phyloP scores from a whole-genome alignment of 2,888 invertebrate species.

The Oxycera nigricornis region DNA sequence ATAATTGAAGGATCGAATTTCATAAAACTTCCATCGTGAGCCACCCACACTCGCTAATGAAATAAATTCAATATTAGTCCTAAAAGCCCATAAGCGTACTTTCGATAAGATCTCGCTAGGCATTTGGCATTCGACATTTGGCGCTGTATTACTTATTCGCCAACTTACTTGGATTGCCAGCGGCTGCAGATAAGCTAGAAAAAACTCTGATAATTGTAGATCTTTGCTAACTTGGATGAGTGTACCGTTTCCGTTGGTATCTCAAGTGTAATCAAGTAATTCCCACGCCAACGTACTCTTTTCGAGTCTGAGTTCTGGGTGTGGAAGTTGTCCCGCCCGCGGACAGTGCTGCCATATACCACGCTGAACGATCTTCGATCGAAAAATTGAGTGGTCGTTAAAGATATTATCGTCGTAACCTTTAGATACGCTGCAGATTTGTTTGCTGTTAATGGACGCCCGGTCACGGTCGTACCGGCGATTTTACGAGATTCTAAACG shows the following conservation, averaged over 20 bases:
- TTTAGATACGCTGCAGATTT: neutral
- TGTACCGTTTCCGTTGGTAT: neutral
- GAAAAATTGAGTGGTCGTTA: slow-evolving; percentile 9
- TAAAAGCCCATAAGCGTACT: slow-evolving; percentile 4
- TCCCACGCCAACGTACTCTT: slow-evolving; percentile 32
- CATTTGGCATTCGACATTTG: neutral
- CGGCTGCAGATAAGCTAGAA: neutral
- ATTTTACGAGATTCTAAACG: slow-evolving; percentile 20
- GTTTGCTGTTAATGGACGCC: neutral
- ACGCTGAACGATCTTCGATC: slow-evolving; percentile 20
- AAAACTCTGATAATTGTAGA: slow-evolving; percentile 1
- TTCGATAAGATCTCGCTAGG: neutral
- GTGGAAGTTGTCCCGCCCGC: neutral
- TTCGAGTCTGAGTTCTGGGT: neutral
- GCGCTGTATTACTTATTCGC: too few species aligned
- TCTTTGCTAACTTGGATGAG: neutral
- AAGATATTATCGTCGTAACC: neutral
- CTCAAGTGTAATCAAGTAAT: slow-evolving; percentile 32
- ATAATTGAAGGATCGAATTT: slow-evolving; percentile 8
- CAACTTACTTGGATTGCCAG: neutral
- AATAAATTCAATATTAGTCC: slow-evolving; percentile 1
- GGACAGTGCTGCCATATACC: slow-evolving; percentile 27
- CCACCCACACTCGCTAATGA: slow-evolving; percentile 1
- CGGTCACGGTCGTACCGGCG: slow-evolving; percentile 25
- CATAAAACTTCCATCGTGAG: slow-evolving; percentile 2